phyloP scores from a whole-genome alignment of 2,113 vertebrate species.

The Crotalus horridus region DNA sequence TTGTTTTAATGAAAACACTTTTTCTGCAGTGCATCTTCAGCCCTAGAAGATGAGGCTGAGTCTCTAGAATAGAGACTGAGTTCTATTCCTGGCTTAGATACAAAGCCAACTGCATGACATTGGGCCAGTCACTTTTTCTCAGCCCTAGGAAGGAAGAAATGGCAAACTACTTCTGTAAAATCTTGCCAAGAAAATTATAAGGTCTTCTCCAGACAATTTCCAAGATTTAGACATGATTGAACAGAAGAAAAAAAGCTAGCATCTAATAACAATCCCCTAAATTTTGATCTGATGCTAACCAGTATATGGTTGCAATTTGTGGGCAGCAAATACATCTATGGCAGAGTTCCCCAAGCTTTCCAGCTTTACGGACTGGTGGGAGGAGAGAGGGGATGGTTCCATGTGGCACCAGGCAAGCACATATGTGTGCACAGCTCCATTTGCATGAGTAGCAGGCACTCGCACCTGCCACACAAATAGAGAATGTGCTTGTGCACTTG shows the following conservation, averaged over 20 bases:
- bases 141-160: background rate
- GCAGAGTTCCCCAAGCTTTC: background rate
- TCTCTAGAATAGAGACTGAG: background rate
- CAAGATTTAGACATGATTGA: background rate
- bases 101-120: background rate
- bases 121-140: background rate
- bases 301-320: background rate
- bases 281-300: background rate
- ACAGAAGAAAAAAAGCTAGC: background rate
- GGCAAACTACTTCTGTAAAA: background rate
- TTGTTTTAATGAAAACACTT: background rate
- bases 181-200: background rate
- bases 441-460: background rate
- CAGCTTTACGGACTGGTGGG: background rate
- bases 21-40: background rate
- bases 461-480: background rate
- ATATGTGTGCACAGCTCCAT: background rate
- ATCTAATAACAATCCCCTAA: background rate
- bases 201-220: background rate
- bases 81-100: background rate
- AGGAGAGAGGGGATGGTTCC: background rate
- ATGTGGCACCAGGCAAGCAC: background rate
- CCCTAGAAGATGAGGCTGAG: background rate
- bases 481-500: background rate
- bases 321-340: background rate